A percentile compares a stretch with the other conserved stretches of the same genome.
These are phyloP conservation scores for Odocoileus virginianus DNA, from an alignment of 2,113 vertebrate genomes.

Conservation along the genomic window DNA sequence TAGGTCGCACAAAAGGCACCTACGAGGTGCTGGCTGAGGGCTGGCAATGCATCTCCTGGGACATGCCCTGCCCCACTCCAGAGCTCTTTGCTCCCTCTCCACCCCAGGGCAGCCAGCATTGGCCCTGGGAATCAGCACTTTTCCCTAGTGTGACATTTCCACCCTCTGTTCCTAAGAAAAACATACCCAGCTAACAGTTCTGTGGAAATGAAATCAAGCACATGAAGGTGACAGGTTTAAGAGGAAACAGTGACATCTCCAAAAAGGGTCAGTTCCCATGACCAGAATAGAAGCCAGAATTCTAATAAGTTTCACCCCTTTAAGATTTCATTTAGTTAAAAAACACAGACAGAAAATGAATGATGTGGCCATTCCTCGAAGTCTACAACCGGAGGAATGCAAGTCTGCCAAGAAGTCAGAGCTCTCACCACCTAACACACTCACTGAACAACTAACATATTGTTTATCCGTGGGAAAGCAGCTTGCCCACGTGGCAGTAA, in stretches of 20 bases:
- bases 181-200: not conserved
- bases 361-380: not conserved
- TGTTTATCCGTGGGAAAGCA: not conserved
- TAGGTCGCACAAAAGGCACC: constrained; percentile 43
- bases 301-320: not conserved
- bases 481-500: not conserved
- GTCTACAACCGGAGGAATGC: not conserved
- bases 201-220: too few species aligned
- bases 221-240: not conserved
- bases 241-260: not conserved
- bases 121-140: not conserved
- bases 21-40: rapidly evolving
- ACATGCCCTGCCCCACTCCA: not conserved
- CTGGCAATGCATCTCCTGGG: not conserved
- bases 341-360: not conserved
- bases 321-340: not conserved
- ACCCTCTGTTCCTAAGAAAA: not conserved
- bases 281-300: not conserved
- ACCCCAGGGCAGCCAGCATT: not conserved
- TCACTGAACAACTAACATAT: rapidly evolving
- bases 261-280: not conserved
- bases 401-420: not conserved
- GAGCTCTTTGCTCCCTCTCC: not conserved
- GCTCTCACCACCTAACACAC: not conserved
- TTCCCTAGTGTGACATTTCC: not conserved